These are phyloP conservation scores for Nebria salina DNA, from an alignment of 2,888 invertebrate genomes.

Conservation along the genomic window DNA sequence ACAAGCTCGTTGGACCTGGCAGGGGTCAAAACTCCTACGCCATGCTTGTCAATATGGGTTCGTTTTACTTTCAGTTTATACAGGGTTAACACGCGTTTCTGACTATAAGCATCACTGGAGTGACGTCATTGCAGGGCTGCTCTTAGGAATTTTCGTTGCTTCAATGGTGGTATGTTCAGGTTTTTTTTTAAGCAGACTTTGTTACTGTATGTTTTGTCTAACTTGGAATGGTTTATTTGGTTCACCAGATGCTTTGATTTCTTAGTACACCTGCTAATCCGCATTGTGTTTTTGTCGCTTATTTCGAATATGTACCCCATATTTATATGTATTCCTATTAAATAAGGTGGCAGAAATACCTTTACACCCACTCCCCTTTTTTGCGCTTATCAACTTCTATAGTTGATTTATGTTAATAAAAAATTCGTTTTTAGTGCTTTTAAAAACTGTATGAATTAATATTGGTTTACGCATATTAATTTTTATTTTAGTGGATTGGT, in stretches of 20 bases:
- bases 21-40: conserved; percentile 80
- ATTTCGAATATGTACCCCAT: too few relatives aligned
- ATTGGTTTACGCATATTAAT: neutral
- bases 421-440: neutral
- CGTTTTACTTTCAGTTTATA: conserved; percentile 83
- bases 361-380: too few relatives aligned
- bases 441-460: conserved; percentile 10
- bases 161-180: conserved; percentile 73
- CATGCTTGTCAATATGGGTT: conserved; percentile 87
- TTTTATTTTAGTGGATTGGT: neutral
- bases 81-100: conserved; percentile 89
- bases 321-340: too few relatives aligned
- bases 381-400: too few relatives aligned
- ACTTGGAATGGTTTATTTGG: too few relatives aligned
- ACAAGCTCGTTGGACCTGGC: conserved; percentile 85
- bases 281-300: too few relatives aligned
- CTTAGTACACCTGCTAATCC: too few relatives aligned
- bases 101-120: conserved; percentile 99
- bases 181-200: neutral
- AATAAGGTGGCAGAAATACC: too few relatives aligned
- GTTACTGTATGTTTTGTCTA: neutral
- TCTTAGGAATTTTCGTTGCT: conserved; percentile 75
- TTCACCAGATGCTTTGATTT: too few relatives aligned
- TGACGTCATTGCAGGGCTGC: conserved; percentile 88
- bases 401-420: too few relatives aligned